These are phyloP conservation scores for Heterochromis multidens DNA, from an alignment of 2,113 vertebrate species.

Conservation along the genomic window DNA sequence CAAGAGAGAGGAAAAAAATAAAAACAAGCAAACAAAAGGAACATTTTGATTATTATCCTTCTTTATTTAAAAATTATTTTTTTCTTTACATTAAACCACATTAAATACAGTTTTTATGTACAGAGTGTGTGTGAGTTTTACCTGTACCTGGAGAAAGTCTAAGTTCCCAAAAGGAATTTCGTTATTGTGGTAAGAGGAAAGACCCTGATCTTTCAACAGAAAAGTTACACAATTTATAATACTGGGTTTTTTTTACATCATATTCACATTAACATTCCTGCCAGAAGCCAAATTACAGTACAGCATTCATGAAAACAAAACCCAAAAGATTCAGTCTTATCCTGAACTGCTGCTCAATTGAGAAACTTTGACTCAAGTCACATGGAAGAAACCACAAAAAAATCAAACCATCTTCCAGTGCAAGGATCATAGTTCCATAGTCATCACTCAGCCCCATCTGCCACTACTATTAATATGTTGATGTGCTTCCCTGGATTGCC, in stretches of 20 bases:
- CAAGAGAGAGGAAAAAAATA: too few relatives aligned
- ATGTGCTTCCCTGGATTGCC: conserved; percentile 13
- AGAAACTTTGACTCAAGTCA: conserved; percentile 79
- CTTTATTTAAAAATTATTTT: conserved; percentile 45
- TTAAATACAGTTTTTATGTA: not conserved
- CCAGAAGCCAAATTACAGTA: not conserved
- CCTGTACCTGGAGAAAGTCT: conserved; percentile 22
- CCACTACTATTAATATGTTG: conserved; percentile 9
- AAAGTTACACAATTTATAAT: not conserved
- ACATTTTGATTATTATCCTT: not conserved
- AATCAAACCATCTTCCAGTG: conserved; percentile 72
- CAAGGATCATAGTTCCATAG: conserved; percentile 75
- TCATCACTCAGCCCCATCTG: conserved; percentile 23
- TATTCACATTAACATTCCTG: conserved; percentile 1
- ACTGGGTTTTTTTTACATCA: not conserved
- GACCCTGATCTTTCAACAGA: conserved; percentile 3
- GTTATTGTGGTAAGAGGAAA: conserved; percentile 35
- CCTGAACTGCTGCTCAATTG: conserved; percentile 30
- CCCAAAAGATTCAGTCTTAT: not conserved
- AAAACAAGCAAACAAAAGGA: conserved; percentile 5
- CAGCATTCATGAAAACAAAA: not conserved
- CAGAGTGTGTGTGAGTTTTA: not conserved
- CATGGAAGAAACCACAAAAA: conserved; percentile 71
- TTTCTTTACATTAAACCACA: not conserved
- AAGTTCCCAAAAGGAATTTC: conserved; percentile 40